These are phyloP conservation scores for Paragorgia papillata DNA, from an alignment of 92 coral and sea anemone species.

Conservation along the genomic window DNA sequence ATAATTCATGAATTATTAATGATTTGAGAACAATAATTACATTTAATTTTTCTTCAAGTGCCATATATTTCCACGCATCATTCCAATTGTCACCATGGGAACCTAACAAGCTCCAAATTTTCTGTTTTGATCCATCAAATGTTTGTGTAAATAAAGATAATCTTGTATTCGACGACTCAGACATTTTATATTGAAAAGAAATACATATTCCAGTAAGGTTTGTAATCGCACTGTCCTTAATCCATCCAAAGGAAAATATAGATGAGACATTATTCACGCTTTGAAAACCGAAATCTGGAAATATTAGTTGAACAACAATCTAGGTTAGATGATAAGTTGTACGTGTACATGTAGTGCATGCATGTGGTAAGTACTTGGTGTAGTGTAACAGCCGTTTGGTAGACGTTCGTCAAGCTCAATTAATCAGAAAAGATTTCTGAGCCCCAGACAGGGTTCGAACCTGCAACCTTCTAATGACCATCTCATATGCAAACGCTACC, in stretches of 20 bases:
- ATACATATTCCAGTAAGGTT: slow-evolving; percentile 15
- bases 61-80: slow-evolving; percentile 3
- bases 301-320: too few species aligned
- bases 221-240: slow-evolving; percentile 4
- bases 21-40: slow-evolving; percentile 5
- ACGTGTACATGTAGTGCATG: too few species aligned
- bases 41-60: neutral
- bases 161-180: neutral
- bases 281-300: slow-evolving; percentile 3
- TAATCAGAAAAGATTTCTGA: too few species aligned
- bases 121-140: neutral
- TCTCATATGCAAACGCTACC: too few species aligned
- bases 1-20: too few species aligned
- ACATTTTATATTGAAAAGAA: slow-evolving; percentile 3
- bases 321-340: too few species aligned
- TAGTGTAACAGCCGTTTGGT: too few species aligned
- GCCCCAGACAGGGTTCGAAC: too few species aligned
- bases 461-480: too few species aligned
- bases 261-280: neutral
- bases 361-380: too few species aligned
- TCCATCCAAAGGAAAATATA: slow-evolving; percentile 2
- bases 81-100: slow-evolving; percentile 15
- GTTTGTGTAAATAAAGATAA: slow-evolving; percentile 8
- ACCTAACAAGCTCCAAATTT: slow-evolving; percentile 11
- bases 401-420: too few species aligned